These are phyloP conservation scores for Distichodus sexfasciatus DNA, from an alignment of 2,797 vertebrate genomes.

Conservation along the genomic window DNA sequence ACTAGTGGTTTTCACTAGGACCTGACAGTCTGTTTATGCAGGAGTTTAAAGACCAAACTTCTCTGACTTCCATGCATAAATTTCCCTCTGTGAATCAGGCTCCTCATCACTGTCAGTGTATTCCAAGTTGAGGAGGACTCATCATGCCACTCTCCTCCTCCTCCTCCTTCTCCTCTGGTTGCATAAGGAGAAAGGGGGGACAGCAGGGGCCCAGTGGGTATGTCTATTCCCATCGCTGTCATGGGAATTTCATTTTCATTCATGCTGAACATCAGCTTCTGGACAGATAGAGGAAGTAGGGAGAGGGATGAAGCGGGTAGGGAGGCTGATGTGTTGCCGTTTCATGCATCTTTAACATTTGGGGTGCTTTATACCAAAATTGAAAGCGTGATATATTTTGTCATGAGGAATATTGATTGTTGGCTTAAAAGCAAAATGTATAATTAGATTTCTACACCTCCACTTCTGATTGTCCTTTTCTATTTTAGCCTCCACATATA, in stretches of 20 bases:
- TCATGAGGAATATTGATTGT: no score
- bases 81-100: no score
- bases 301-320: neutral
- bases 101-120: constrained; percentile 10
- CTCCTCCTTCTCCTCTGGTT: constrained; percentile 28
- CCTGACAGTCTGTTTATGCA: neutral
- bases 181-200: constrained; percentile 31
- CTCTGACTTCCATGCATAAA: neutral
- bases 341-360: constrained; percentile 28
- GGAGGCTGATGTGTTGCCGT: neutral
- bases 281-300: neutral
- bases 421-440: no score
- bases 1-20: neutral
- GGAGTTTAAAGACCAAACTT: neutral
- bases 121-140: constrained; percentile 18
- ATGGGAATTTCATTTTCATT: constrained; percentile 29
- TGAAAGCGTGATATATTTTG: no score
- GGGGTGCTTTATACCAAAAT: constrained; percentile 2
- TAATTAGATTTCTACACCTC: no score
- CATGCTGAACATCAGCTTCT: constrained; percentile 19
- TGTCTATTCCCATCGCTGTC: constrained; percentile 29
- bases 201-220: constrained; percentile 24
- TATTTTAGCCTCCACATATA: no score
- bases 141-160: constrained; percentile 27
- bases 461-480: no score